Base-by-base conservation (phyloP, 2,113 vertebrate species). In the Engraulis encrasicolus region DNA sequence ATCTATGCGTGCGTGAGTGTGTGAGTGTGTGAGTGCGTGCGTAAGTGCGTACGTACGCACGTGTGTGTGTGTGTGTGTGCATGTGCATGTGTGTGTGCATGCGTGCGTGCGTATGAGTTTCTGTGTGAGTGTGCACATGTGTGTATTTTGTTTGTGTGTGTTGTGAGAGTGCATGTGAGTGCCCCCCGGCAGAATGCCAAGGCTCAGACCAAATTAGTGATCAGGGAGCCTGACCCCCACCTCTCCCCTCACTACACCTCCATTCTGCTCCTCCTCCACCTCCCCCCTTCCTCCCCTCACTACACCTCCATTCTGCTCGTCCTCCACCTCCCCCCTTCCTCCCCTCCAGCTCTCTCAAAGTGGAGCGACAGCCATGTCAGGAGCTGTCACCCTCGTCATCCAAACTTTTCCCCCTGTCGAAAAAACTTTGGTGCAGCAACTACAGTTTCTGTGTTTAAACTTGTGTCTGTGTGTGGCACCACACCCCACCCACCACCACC, bases 321-420 rank as follows among this genome's bases (percentile, higher is more conserved):
- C 80, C 40, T 80, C 61, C 82, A 52, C 84, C 49, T 27, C 49
- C 81, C 48, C 61, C 45, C 38, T 12, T 38, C 18, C 50, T 19
- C 6, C 27, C 19, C 40, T 50, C 83, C 66, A 12, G 61, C 54
- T 38, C 27, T 45, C 78, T 84, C 78, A 82, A 84, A 89, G 85
- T 85, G 88, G 85, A 87, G 83, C 85, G 88, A 80, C 95, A 95
- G 95, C 95, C 96, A 95, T 95, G 94, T 95, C 94, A 95, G 93
- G 94, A 96, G 94, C 96, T 96, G 96, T 96, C 96, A 96, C 95
- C 95, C 40, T 95, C 95, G 95, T 96, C 96, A 96, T 94, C 52
- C 90, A 95, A 96, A 96, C 95, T 97, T 96, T 96, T 95, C 95
- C 95, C 58, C 85, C 58, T 50, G 95, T 96, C 96, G 95, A 95